phyloP scores from a whole-genome alignment of 2,888 invertebrate species.

The Euplexia lucipara region DNA sequence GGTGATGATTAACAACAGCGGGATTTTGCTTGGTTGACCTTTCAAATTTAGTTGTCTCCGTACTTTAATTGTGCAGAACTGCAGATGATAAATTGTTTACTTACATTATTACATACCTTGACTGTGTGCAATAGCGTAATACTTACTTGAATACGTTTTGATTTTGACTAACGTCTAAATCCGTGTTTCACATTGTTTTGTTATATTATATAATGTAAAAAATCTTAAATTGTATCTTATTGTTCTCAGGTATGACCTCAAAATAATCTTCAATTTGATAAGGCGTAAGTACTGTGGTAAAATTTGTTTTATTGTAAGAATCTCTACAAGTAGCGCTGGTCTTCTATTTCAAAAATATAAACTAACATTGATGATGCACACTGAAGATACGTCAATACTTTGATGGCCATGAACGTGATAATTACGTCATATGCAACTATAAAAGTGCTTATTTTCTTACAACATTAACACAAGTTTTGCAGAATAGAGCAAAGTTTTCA shows the following conservation, averaged over 20 bases:
- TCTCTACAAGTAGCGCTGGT: background rate
- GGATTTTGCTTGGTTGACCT: conserved; percentile 30
- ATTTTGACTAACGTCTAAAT: background rate
- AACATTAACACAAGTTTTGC: conserved; percentile 14
- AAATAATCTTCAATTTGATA: conserved; percentile 45
- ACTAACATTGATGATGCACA: conserved; percentile 10
- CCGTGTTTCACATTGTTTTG: background rate
- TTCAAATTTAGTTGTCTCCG: conserved; percentile 23
- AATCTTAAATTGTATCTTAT: conserved; percentile 22
- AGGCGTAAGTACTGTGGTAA: conserved; percentile 47
- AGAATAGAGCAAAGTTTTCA: conserved; percentile 23
- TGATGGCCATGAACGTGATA: conserved; percentile 19
- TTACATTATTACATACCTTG: conserved; percentile 3
- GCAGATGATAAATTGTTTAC: conserved; percentile 12
- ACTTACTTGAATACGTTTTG: background rate
- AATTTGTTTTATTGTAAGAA: conserved; percentile 2
- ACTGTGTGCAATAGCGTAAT: background rate
- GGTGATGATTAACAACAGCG: conserved; percentile 13
- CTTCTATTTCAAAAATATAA: background rate
- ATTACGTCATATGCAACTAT: conserved; percentile 24
- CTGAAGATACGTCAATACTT: conserved; percentile 3
- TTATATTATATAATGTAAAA: background rate
- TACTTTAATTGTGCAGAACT: conserved; percentile 14
- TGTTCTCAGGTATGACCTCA: conserved; percentile 63
- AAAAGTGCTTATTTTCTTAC: conserved; percentile 13